phyloP scores from a whole-genome alignment of 1,140 invertebrate species.

The Nymphalis io region DNA sequence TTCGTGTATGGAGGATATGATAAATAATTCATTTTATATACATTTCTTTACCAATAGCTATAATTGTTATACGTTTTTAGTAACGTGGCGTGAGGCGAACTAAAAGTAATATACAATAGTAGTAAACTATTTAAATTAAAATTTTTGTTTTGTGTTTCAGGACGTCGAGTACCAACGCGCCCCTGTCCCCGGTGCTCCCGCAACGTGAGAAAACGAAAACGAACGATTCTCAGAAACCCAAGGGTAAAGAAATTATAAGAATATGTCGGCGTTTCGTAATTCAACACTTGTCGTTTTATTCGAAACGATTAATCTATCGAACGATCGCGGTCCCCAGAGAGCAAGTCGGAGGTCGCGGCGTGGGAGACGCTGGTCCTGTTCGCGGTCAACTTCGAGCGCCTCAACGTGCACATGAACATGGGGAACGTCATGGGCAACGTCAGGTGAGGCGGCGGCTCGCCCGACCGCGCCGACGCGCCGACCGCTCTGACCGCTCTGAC shows the following conservation, averaged over 20 bases:
- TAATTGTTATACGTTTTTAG: no score
- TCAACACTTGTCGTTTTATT: no score
- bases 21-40: no score
- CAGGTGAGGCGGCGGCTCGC: conserved; percentile 84
- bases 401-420: conserved; percentile 99
- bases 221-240: conserved; percentile 65
- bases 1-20: no score
- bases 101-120: no score
- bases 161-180: conserved; percentile 55
- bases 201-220: conserved; percentile 76
- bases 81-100: no score
- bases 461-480: background rate
- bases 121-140: no score
- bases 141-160: conserved; percentile 42
- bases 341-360: conserved; percentile 79
- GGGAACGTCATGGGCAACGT: conserved; percentile 99
- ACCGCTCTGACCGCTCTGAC: no score
- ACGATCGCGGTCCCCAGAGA: conserved; percentile 39
- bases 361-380: conserved; percentile 98
- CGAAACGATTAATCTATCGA: no score
- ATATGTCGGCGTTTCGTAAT: background rate
- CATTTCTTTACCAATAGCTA: no score
- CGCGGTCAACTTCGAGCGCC: conserved; percentile 95
- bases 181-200: conserved; percentile 70
- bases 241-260: conserved; percentile 54